These are phyloP conservation scores for Phalacrocorax brasilianus DNA, from an alignment of 2,113 vertebrate species.

Conservation along the genomic window DNA sequence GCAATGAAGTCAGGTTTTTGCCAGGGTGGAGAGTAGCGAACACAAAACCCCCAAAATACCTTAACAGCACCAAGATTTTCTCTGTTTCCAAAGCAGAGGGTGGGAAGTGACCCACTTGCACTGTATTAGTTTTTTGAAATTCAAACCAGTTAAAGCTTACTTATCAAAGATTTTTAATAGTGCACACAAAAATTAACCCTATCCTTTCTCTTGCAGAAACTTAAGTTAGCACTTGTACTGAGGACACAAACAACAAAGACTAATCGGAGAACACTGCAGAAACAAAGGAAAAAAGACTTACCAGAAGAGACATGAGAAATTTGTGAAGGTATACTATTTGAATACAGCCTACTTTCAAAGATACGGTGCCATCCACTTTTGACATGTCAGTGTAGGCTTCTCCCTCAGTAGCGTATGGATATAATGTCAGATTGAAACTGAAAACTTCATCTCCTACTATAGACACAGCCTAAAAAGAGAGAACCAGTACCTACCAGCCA, in stretches of 20 bases:
- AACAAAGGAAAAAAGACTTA: slow-evolving; percentile 60
- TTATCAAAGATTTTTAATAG: background rate
- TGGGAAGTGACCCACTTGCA: background rate
- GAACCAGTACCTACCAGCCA: background rate
- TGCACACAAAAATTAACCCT: background rate
- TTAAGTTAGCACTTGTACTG: background rate
- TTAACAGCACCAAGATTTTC: background rate
- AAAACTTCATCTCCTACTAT: slow-evolving; percentile 96
- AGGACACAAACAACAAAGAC: background rate
- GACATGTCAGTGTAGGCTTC: slow-evolving; percentile 86
- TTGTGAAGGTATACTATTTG: slow-evolving; percentile 93
- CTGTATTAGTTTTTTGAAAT: background rate
- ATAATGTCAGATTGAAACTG: slow-evolving; percentile 87
- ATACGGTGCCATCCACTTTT: slow-evolving; percentile 88
- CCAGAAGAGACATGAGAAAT: slow-evolving; percentile 90
- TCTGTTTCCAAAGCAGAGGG: background rate
- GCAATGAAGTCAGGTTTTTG: background rate
- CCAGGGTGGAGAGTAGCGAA: background rate
- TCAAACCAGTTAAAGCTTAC: background rate
- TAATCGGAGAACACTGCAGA: background rate
- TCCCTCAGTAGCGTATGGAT: slow-evolving; percentile 85
- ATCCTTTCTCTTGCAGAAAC: background rate
- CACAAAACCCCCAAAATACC: background rate
- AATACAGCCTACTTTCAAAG: slow-evolving; percentile 90
- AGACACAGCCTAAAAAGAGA: slow-evolving; percentile 85